Percentiles rank a stretch among this genome's conserved stretches.
Evolutionary conservation across 2,113 vertebrate genomes (phyloP).

Genomic region (Corythaeola cristata): DNA sequence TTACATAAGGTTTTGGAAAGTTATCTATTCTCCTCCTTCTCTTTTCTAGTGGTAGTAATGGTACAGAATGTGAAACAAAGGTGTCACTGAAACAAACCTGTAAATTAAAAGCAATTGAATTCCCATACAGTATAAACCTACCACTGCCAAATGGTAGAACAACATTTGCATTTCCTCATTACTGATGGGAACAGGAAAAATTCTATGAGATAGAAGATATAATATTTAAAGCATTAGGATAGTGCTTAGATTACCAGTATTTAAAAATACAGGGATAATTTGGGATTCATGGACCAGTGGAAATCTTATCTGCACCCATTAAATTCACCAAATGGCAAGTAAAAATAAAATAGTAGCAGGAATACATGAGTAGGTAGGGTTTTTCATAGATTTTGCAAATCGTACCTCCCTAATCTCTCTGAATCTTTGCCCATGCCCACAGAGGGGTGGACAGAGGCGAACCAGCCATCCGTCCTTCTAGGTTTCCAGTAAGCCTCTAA

Average conservation of each 20-base stretch:
- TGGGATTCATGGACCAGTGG: not conserved
- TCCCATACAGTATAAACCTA: not conserved
- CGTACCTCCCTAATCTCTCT: not conserved
- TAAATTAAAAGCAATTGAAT: not conserved
- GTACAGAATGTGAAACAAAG: not conserved
- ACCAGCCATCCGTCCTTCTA: not conserved
- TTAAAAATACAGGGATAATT: not conserved
- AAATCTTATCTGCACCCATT: not conserved
- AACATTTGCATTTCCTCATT: conserved; percentile 10
- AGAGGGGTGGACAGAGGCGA: not conserved
- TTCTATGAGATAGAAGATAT: not conserved
- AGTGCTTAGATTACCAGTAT: not conserved
- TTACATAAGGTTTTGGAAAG: not conserved
- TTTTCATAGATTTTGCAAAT: not conserved
- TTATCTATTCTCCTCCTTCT: not conserved
- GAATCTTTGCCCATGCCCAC: not conserved
- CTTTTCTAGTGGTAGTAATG: not conserved
- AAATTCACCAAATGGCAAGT: not conserved
- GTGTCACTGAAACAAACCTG: not conserved
- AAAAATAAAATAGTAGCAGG: not conserved
- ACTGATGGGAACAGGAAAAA: not conserved
- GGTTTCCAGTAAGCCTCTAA: not conserved
- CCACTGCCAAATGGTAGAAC: not conserved
- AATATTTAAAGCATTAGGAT: not conserved
- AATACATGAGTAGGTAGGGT: not conserved